A percentile compares a stretch with the other conserved stretches of the same genome.
phyloP scores from a whole-genome alignment of 64 coral and sea anemone species.

The Cladopsammia gracilis region DNA sequence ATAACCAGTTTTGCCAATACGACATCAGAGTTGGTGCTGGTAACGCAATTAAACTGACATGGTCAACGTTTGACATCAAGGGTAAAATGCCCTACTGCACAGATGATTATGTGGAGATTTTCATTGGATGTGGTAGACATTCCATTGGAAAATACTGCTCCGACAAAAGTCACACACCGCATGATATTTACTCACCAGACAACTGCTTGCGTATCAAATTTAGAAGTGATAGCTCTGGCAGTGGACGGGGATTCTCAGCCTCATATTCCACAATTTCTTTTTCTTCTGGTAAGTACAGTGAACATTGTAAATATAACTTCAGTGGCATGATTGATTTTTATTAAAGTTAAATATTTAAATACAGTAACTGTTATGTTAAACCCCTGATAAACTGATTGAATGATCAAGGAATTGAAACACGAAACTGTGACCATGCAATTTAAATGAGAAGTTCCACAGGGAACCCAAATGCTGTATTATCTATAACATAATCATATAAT shows the following conservation, averaged over 20 bases:
- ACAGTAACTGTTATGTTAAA: no score
- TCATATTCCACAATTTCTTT: not conserved
- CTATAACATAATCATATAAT: no score
- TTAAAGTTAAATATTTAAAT: no score
- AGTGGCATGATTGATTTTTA: no score
- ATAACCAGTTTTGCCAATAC: constrained; percentile 45
- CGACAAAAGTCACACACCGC: constrained; percentile 40
- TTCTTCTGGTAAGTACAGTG: not conserved
- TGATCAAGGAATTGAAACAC: no score
- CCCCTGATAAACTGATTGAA: no score
- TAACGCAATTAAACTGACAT: constrained; percentile 29
- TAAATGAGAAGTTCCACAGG: no score
- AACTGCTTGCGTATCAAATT: constrained; percentile 71
- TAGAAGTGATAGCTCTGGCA: constrained; percentile 43
- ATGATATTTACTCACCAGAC: constrained; percentile 73
- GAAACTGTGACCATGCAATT: no score
- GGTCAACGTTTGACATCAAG: constrained; percentile 77
- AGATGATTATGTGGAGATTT: constrained; percentile 84
- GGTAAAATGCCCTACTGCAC: constrained; percentile 76
- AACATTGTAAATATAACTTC: no score
- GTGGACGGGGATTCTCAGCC: constrained; percentile 59
- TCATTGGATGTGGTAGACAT: constrained; percentile 58
- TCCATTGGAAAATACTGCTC: constrained; percentile 85
- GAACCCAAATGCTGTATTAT: no score
- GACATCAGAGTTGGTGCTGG: constrained; percentile 32